Evolutionary conservation across 2,888 invertebrate species (phyloP).

Genomic region (Tiphia femorata): DNA sequence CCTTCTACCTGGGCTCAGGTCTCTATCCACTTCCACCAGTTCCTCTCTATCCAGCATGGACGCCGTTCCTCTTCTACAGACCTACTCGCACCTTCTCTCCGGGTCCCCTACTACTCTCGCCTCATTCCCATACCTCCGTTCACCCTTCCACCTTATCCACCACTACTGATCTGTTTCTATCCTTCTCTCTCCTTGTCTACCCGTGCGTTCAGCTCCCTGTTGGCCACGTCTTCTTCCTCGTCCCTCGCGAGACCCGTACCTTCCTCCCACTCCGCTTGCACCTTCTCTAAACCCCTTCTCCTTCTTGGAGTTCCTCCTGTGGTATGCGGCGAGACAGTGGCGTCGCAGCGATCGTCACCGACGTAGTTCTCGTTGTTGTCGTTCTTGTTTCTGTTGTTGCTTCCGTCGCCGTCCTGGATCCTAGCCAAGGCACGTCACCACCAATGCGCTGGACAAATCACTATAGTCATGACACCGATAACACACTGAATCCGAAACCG

Average conservation of each 20-base stretch:
- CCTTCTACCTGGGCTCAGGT: no score
- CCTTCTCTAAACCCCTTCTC: slow-evolving; percentile 6
- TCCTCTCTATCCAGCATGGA: background rate
- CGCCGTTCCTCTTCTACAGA: slow-evolving; percentile 1
- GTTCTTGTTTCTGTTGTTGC: background rate
- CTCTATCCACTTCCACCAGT: no score
- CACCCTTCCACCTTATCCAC: slow-evolving; percentile 11
- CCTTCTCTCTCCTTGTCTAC: slow-evolving; percentile 28
- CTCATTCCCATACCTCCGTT: background rate
- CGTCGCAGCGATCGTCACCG: slow-evolving; percentile 28
- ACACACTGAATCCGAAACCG: no score
- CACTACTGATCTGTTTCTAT: slow-evolving; percentile 24
- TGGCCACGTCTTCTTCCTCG: slow-evolving; percentile 9
- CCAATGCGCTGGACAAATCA: no score
- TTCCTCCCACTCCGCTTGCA: slow-evolving; percentile 5
- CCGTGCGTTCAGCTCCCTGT: slow-evolving; percentile 20
- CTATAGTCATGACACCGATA: no score
- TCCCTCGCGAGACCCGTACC: slow-evolving; percentile 1
- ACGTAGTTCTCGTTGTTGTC: background rate
- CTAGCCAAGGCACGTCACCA: no score
- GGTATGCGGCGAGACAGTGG: slow-evolving; percentile 46
- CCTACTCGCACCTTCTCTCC: background rate
- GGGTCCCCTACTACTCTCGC: background rate
- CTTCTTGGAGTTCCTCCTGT: slow-evolving; percentile 9
- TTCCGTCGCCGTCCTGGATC: no score